phyloP scores from a whole-genome alignment of 2,797 vertebrate species.

The Diceros bicornis region DNA sequence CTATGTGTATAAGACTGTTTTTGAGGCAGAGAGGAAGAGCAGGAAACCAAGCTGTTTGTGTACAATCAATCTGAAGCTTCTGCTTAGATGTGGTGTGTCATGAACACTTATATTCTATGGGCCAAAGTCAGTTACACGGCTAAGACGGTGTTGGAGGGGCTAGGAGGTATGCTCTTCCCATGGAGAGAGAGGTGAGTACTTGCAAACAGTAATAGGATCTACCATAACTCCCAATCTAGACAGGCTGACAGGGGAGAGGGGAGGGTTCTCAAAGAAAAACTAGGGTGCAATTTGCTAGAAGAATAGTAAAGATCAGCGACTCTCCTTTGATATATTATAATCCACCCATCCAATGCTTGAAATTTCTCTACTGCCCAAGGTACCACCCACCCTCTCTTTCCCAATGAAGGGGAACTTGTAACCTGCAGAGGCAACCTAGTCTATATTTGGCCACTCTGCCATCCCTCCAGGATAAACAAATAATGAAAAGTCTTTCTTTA shows the following conservation, averaged over 20 bases:
- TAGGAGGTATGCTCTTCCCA: not conserved
- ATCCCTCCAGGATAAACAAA: not conserved
- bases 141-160: not conserved
- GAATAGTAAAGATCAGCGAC: not conserved
- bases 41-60: not conserved
- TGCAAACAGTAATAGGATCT: accelerated
- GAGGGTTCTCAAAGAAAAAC: not conserved
- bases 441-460: not conserved
- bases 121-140: not conserved
- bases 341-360: not conserved
- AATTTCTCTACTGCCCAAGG: not conserved
- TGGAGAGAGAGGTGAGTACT: no score
- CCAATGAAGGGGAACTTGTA: not conserved
- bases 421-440: not conserved
- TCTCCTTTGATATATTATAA: not conserved
- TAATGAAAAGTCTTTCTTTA: not conserved
- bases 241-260: not conserved
- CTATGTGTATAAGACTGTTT: not conserved
- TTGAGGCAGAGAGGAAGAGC: not conserved
- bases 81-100: no score
- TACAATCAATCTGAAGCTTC: not conserved
- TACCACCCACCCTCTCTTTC: no score
- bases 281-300: not conserved
- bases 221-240: not conserved
- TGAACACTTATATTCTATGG: no score